Evolutionary conservation across 2,888 invertebrate species (phyloP).

Genomic region (Gastracanthus pulcherrimus): DNA sequence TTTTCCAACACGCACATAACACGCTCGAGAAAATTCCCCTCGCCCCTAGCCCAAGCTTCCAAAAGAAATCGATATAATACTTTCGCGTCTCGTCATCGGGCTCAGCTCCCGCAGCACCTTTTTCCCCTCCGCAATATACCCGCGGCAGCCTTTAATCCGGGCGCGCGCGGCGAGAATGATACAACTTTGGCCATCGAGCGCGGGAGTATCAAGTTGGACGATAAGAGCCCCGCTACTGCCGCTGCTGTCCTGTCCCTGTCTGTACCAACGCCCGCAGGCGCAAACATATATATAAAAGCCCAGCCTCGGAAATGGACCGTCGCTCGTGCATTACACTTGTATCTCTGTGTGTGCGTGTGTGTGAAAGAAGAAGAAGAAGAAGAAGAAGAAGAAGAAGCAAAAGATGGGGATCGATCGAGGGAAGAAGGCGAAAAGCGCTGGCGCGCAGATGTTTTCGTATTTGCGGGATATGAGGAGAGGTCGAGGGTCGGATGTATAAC

Average conservation of each 20-base stretch:
- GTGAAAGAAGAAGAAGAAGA: background rate
- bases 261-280: background rate
- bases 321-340: background rate
- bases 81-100: background rate
- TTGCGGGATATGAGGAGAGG: background rate
- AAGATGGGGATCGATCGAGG: background rate
- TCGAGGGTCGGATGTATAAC: background rate
- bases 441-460: slow-evolving; percentile 23
- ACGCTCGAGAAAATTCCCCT: background rate
- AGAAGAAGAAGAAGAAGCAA: background rate
- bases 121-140: background rate
- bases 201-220: slow-evolving; percentile 18
- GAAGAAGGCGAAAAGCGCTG: slow-evolving; percentile 1
- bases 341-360: background rate
- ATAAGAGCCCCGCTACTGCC: background rate
- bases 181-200: background rate
- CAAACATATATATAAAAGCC: background rate
- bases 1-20: background rate
- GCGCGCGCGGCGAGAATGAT: background rate
- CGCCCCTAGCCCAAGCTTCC: background rate
- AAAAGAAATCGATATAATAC: slow-evolving; percentile 1
- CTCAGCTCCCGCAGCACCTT: no score
- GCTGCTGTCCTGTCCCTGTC: background rate
- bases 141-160: background rate
- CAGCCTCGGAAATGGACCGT: background rate